A percentile compares a stretch with the other conserved stretches of the same genome.
Evolutionary conservation across 2,888 invertebrate genomes (phyloP).

Genomic region (Cosmorhoe ocellata): DNA sequence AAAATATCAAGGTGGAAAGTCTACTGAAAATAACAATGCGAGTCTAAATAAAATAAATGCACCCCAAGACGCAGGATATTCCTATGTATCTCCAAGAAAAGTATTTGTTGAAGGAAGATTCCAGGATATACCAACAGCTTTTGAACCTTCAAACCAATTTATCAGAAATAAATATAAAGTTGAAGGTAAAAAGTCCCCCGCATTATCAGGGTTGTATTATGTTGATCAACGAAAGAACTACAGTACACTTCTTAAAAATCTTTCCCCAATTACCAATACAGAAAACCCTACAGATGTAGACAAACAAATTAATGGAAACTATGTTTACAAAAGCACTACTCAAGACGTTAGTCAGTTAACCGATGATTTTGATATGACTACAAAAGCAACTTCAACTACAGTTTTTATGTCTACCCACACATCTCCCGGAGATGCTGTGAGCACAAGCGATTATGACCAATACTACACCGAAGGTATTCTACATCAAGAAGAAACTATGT

Average conservation of each 20-base stretch:
- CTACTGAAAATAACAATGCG: too few species aligned
- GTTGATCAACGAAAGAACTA: background rate
- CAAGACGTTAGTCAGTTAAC: background rate
- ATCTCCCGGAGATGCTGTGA: conserved; percentile 2
- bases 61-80: background rate
- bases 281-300: background rate
- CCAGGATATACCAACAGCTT: background rate
- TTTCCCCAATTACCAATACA: background rate
- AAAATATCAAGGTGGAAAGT: too few species aligned
- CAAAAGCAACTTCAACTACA: conserved; percentile 7
- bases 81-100: conserved; percentile 12
- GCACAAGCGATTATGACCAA: conserved; percentile 1
- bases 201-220: background rate
- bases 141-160: background rate
- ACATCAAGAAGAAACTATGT: background rate
- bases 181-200: background rate
- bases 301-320: background rate
- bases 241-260: background rate
- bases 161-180: background rate
- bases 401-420: background rate
- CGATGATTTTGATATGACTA: background rate
- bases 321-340: background rate
- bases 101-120: conserved; percentile 5
- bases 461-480: background rate
- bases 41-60: background rate